Evolutionary conservation across 1,140 invertebrate species (phyloP).

Genomic region (Sminthurides bifidus): DNA sequence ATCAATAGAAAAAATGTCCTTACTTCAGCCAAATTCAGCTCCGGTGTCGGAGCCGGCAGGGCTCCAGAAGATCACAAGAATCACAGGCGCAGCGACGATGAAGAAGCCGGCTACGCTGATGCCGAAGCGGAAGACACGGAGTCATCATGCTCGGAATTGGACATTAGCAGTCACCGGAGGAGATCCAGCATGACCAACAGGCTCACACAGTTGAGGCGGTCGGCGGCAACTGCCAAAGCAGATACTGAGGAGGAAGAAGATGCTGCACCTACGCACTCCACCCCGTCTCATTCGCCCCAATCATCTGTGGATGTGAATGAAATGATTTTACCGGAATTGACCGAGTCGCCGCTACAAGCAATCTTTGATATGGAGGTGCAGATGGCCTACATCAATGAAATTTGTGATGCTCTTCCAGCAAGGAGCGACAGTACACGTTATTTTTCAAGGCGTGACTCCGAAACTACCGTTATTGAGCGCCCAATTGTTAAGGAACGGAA

Average conservation of each 20-base stretch:
- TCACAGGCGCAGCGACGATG: constrained; percentile 35
- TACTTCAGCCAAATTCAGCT: constrained; percentile 69
- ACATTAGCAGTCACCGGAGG: constrained; percentile 21
- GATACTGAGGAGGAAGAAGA: constrained; percentile 33
- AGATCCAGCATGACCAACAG: neutral
- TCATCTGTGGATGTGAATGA: constrained; percentile 21
- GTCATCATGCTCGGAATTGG: constrained; percentile 29
- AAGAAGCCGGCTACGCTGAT: constrained; percentile 31
- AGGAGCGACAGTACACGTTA: constrained; percentile 15
- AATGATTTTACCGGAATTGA: constrained; percentile 17
- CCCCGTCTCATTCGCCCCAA: constrained; percentile 17
- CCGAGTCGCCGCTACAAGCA: constrained; percentile 28
- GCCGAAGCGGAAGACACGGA: constrained; percentile 29
- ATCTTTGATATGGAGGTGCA: constrained; percentile 32
- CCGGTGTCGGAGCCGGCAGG: constrained; percentile 55
- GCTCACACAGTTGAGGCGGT: neutral
- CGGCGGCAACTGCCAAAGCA: constrained; percentile 25
- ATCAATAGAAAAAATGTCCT: constrained; percentile 75
- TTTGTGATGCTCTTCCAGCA: constrained; percentile 23
- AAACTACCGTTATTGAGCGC: constrained; percentile 25
- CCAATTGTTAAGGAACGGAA: constrained; percentile 17
- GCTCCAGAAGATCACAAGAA: constrained; percentile 45
- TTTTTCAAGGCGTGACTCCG: constrained; percentile 26
- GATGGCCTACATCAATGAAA: constrained; percentile 33
- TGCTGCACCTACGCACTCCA: constrained; percentile 8